Percentiles rank a stretch among this genome's conserved stretches.
phyloP scores from a whole-genome alignment of 2,113 vertebrate genomes.

The Panthera tigris region DNA sequence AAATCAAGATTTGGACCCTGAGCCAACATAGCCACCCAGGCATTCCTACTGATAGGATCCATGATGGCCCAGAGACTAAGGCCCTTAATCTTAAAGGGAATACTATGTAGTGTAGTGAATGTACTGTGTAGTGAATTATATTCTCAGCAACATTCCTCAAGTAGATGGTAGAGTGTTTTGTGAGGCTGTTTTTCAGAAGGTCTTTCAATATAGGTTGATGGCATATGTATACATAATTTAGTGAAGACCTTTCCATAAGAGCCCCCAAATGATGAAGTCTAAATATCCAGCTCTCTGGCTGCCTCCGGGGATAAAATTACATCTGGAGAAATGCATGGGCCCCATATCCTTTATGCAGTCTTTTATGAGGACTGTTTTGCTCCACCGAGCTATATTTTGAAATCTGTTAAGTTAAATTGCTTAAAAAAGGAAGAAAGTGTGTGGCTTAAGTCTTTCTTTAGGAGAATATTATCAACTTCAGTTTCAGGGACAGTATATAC shows the following conservation, averaged over 20 bases:
- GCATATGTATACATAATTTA: constrained; percentile 33
- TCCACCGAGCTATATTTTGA: background rate
- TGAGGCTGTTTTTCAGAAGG: background rate
- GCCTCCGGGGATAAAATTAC: background rate
- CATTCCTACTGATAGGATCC: background rate
- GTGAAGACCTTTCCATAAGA: constrained; percentile 32
- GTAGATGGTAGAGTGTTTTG: background rate
- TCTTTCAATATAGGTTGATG: background rate
- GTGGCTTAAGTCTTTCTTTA: background rate
- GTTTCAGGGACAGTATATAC: background rate
- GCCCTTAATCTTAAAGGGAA: background rate
- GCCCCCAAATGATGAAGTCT: constrained; percentile 4
- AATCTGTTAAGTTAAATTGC: background rate
- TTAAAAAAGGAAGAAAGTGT: constrained; percentile 26
- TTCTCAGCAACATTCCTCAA: background rate
- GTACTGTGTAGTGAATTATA: background rate
- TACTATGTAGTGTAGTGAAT: too few relatives aligned
- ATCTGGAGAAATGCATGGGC: background rate
- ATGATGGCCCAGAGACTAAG: background rate
- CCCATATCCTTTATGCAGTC: background rate
- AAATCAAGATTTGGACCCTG: background rate
- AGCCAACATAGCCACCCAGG: background rate
- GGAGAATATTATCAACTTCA: background rate
- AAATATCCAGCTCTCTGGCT: background rate
- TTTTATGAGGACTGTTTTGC: background rate